Base-by-base conservation (phyloP, 2,797 vertebrate species). In the Onychomys arenicola region DNA sequence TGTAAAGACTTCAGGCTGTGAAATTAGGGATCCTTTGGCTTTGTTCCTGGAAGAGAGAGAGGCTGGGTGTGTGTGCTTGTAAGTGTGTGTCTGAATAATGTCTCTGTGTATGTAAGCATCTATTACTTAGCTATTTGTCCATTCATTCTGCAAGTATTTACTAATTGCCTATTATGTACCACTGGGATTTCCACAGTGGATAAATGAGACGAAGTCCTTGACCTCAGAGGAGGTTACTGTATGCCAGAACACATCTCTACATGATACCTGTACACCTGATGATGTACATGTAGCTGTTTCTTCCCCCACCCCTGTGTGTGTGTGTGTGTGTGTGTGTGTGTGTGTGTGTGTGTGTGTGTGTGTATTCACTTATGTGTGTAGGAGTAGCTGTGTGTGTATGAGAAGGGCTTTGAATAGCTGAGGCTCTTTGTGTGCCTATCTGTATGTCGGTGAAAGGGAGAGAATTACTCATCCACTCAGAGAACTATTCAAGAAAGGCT, bases 391-490 rank as follows among this genome's bases (percentile, higher is more conserved):
- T 43, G 16, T 49, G 63, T 71, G 34, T 82, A 37, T 89, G n/a
- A 76, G 78, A 40, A 23, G 21, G n/a, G 37, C 43, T 46, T 14
- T 83, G 71, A 75, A 61, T 46, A 49, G 69, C 63, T 63, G 77
- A 89, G 80, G 69, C 6, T 89, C 67, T 78, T 73, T 75, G 34
- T 86, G 19, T 84, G 82, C 14, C 0, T 78, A 37, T 81, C 34
- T 83, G 37, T 63, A 63, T 80, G 19, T 71, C 40, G 82, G 94
- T 52, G 73, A 84, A 91, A 61, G 40, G 94, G 89, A 96, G 94
- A 89, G 76, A 96, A 98, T 98, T 98, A 98, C 97, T 98, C 98
- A 98, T 97, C 95, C 34, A 55, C 97, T 97, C 0, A 6, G 97
- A 97, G 75, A 94, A 97, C 94, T 96, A 89, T 97, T 98, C 96